phyloP scores from a whole-genome alignment of 2,888 invertebrate genomes.

The Orchesella flavescens region DNA sequence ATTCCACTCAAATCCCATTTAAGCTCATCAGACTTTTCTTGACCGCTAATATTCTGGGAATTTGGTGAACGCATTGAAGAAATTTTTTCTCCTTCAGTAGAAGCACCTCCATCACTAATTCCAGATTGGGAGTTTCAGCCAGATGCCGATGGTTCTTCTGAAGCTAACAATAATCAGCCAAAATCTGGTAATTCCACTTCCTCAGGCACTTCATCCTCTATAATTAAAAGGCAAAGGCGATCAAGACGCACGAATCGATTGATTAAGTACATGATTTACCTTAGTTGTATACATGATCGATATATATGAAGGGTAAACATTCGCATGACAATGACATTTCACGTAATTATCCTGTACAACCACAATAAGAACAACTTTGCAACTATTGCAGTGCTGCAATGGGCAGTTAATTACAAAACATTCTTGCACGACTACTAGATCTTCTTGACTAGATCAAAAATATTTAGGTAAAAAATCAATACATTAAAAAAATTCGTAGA shows the following conservation, averaged over 20 bases:
- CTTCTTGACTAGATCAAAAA: not conserved
- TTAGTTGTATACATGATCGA: slow-evolving; percentile 58
- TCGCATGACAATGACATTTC: slow-evolving; percentile 8
- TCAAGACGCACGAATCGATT: slow-evolving; percentile 58
- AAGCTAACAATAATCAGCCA: not conserved
- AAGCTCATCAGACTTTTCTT: slow-evolving; percentile 69
- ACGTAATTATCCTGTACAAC: not conserved
- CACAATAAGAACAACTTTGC: not conserved
- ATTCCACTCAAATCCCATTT: slow-evolving; percentile 71
- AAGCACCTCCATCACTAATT: slow-evolving; percentile 42
- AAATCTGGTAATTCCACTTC: not conserved
- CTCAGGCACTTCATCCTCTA: slow-evolving; percentile 35
- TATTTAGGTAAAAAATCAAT: not conserved
- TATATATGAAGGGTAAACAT: slow-evolving; percentile 45
- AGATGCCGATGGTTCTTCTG: not conserved
- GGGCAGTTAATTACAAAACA: slow-evolving; percentile 14
- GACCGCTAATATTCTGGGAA: slow-evolving; percentile 69
- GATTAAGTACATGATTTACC: slow-evolving; percentile 57
- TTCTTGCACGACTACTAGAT: not conserved
- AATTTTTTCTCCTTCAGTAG: slow-evolving; percentile 66
- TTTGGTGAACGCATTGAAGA: slow-evolving; percentile 69
- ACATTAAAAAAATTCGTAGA: slow-evolving; percentile 16
- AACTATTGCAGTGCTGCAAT: too few species aligned
- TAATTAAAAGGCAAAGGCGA: slow-evolving; percentile 49
- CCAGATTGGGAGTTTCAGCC: slow-evolving; percentile 46